Evolutionary conservation across 2,797 vertebrate species (phyloP), one percentile per base, ranked within the genome.

Genomic region (Neostethus bicornis): DNA sequence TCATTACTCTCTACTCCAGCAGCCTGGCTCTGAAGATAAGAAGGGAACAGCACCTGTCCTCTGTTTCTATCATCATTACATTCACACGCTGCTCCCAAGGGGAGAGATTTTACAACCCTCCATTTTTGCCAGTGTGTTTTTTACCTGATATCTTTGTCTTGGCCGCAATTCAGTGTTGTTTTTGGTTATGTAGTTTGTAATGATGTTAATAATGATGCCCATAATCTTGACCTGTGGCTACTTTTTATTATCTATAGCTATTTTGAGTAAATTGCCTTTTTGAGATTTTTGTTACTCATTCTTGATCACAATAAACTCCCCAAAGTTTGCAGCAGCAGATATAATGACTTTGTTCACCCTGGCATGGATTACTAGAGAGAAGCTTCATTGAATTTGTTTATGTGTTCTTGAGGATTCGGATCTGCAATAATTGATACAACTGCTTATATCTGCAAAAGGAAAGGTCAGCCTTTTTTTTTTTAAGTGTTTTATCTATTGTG

Each of bases 1-100:
- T 89, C 85, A 89, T 88, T 85, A 80, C 77, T 63, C 63, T 68
- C 49, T 39, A 43, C 61, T 83, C 54, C 42, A 55, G 73, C 80
- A 69, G 66, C 75, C 80, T 79, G 86, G 73, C 52, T 73, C 64
- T 61, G 72, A 66, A 86, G 88, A 90, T 90, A 90, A 90, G 81
- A 78, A 32, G 44, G 16, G 43, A 85, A 75, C 77, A 82, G 58
- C 86, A 87, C 83, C 71, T 86, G 81, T 78, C 80, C 70, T 66
- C 72, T 74, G 61, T 79, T 83, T 87, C 70, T 73, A 77, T 86
- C 85, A 70, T 65, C 17, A 44, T 53, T 62, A 31, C 7, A 20
- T 2, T 50, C 72, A 63, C 61, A 61, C 12, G 48, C 13, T 72
- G 60, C 56, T 43, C 63, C 41, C 20, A 4, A n/a, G 45, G 19